Conservation (phyloP, 2,113 vertebrate genomes). For the Microtus pennsylvanicus region DNA sequence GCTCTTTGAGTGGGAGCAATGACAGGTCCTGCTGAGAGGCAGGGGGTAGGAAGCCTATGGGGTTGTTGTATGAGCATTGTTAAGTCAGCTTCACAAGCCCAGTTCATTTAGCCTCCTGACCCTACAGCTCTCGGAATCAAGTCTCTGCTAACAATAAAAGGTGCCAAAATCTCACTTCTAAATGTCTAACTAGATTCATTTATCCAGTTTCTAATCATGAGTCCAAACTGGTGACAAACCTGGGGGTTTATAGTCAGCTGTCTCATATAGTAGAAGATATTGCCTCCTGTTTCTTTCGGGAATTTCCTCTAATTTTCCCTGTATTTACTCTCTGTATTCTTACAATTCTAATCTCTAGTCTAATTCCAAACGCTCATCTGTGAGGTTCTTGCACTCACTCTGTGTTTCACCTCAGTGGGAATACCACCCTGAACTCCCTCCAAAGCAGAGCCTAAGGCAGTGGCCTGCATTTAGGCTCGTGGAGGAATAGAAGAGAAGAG, state of each 20-base stretch:
- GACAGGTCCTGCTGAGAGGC: not conserved
- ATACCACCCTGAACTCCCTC: not conserved
- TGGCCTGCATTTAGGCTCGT: not conserved
- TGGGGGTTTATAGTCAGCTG: not conserved
- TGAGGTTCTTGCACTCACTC: not conserved
- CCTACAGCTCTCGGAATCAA: not conserved
- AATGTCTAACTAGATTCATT: slow-evolving; percentile 18
- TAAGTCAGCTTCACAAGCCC: not conserved
- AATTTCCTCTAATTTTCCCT: not conserved
- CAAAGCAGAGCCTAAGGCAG: not conserved
- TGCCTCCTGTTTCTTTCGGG: not conserved
- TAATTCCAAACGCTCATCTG: not conserved
- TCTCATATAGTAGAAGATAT: not conserved
- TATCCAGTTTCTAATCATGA: slow-evolving; percentile 43
- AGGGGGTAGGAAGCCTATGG: not conserved
- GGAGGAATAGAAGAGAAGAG: not conserved
- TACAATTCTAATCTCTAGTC: not conserved
- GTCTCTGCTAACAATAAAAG: not conserved
- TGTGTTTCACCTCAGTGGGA: not conserved
- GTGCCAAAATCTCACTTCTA: not conserved
- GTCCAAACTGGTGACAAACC: slow-evolving; percentile 31
- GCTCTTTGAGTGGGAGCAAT: not conserved
- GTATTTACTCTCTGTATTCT: not conserved
- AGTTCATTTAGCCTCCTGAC: not conserved
- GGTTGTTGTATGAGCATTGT: not conserved